These are phyloP conservation scores for Brachionus paranguensis DNA, from an alignment of 1,140 invertebrate genomes.

Conservation along the genomic window DNA sequence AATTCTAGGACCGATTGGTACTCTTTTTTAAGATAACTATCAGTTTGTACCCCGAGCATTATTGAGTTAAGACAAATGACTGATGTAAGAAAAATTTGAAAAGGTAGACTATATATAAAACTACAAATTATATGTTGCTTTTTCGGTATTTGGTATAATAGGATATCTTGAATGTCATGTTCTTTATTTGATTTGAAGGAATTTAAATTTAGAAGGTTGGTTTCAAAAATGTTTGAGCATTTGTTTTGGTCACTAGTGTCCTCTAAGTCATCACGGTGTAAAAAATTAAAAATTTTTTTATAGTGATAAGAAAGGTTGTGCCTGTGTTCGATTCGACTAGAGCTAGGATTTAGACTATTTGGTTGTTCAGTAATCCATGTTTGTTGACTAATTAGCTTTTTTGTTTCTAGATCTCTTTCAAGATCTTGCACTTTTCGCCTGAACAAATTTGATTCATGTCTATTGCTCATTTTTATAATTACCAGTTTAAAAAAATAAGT, in stretches of 20 bases:
- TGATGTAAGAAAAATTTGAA: background rate
- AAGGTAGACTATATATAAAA: slow-evolving; percentile 20
- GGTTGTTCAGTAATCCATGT: background rate
- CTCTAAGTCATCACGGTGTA: background rate
- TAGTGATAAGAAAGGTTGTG: slow-evolving; percentile 7
- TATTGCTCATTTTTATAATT: background rate
- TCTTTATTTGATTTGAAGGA: background rate
- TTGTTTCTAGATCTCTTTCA: background rate
- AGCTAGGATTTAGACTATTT: background rate
- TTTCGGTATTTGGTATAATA: background rate
- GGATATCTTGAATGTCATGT: background rate
- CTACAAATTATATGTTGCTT: background rate
- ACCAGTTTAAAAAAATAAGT: background rate
- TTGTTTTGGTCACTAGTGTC: background rate
- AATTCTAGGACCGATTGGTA: slow-evolving; percentile 6
- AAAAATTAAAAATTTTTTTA: slow-evolving; percentile 24
- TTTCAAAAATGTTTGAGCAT: background rate
- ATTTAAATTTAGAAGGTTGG: background rate
- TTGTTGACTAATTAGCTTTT: background rate
- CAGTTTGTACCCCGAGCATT: slow-evolving; percentile 6
- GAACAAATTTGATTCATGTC: background rate
- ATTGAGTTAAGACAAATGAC: background rate
- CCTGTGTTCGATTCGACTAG: background rate
- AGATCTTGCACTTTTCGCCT: background rate
- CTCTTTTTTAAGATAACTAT: background rate